phyloP scores from a whole-genome alignment of 1,140 invertebrate genomes.

The Neotoxoptera formosana region DNA sequence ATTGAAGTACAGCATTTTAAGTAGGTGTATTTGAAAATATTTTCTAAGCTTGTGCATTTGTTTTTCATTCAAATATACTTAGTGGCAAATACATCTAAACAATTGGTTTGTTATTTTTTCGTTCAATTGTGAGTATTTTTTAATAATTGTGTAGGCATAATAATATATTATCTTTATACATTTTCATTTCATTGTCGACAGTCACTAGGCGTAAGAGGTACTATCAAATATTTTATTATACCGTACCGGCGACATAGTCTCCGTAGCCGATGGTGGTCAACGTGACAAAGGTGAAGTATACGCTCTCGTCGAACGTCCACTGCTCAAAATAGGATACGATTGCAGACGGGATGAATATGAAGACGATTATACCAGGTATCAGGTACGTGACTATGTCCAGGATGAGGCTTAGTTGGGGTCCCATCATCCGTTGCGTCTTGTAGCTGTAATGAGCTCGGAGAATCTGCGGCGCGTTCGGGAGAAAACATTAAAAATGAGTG shows the following conservation, averaged over 20 bases:
- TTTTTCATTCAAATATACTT: neutral
- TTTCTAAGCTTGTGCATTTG: neutral
- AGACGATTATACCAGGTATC: conserved; percentile 85
- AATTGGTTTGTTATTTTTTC: neutral
- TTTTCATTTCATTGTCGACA: neutral
- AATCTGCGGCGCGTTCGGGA: conserved; percentile 67
- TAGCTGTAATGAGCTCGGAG: conserved; percentile 77
- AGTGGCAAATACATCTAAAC: neutral
- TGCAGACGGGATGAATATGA: conserved; percentile 90
- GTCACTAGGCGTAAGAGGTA: neutral
- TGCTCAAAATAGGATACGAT: conserved; percentile 87
- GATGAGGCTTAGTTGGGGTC: conserved; percentile 70
- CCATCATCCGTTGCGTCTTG: conserved; percentile 72
- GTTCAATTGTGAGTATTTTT: neutral
- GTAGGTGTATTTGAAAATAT: neutral
- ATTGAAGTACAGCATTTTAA: neutral
- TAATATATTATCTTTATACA: neutral
- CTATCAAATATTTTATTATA: neutral
- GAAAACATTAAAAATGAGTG: neutral
- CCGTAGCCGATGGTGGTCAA: conserved; percentile 95
- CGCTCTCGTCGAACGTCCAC: conserved; percentile 87
- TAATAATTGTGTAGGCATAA: neutral
- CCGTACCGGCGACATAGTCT: conserved; percentile 85
- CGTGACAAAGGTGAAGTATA: conserved; percentile 93
- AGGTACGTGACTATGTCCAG: conserved; percentile 81